Evolutionary conservation across 2,797 vertebrate genomes (phyloP).

Genomic region (Enteromius unitaeniatus): DNA sequence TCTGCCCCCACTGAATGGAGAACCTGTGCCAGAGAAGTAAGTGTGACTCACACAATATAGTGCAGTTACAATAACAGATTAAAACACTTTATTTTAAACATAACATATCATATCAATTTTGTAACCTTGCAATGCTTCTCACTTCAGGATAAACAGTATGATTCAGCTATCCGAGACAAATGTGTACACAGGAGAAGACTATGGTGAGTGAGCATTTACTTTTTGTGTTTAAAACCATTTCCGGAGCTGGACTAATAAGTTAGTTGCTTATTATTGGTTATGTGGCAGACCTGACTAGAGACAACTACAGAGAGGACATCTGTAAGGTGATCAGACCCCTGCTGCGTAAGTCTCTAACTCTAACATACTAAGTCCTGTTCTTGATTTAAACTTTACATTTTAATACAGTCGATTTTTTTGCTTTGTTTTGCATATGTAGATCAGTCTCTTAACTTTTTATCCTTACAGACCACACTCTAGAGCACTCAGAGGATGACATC

Average conservation of each 20-base stretch:
- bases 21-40: constrained; percentile 90
- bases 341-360: constrained; percentile 84
- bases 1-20: constrained; percentile 90
- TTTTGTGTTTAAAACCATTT: not conserved
- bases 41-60: constrained; percentile 61
- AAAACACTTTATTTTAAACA: not conserved
- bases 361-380: not conserved
- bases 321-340: constrained; percentile 88
- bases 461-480: constrained; percentile 87
- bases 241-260: not conserved
- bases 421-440: not conserved
- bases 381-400: not conserved
- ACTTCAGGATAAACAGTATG: constrained; percentile 87
- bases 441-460: not conserved
- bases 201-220: constrained; percentile 78
- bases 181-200: constrained; percentile 89
- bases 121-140: not conserved
- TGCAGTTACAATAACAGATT: not conserved
- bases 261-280: constrained; percentile 14
- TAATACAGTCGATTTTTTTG: not conserved
- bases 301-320: constrained; percentile 92
- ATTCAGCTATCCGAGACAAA: constrained; percentile 91
- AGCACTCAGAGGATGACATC: constrained; percentile 95
- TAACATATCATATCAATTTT: not conserved
- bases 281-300: constrained; percentile 85